Base-by-base conservation (phyloP, 2,797 vertebrate species). In the Sebastes baramenuke region DNA sequence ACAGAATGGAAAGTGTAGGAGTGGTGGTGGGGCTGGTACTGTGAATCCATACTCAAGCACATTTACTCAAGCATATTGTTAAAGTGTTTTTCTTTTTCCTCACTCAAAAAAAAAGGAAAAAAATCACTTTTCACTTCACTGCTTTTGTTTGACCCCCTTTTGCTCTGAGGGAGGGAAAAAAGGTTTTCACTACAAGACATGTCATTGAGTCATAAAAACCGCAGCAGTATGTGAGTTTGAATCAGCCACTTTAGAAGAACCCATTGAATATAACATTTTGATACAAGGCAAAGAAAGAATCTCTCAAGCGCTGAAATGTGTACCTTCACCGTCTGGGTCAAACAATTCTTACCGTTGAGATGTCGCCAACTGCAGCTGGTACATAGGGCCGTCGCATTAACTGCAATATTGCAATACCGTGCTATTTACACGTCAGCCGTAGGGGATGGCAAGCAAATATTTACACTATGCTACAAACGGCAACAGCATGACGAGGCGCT, bases 111-210 rank as follows among this genome's bases (percentile, higher is more conserved):
- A 64, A 20, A 7, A 8, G 36, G 10, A 11, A 38, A 38, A 2
- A 38, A 69, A 25, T 56, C 14, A 16, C 46, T 66, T 72, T 67
- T 75, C 25, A 76, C 49, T 75, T 69, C 2, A 0, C 22, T 74
- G 59, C 70, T 59, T 83, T 80, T 79, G 73, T 79, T 20, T 71
- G 36, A 80, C 67, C 62, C 14, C 3, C 4, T 72, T 24, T 83
- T 72, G 67, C 46, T 86, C 68, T 32, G 65, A 79, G 18, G 12
- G 12, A 9, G 18, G 18, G 18, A 74, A 18, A 32, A 55, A 59
- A 54, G 12, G 6, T 68, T 69, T 72, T 3, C 36, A 6, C 54
- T 24, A 55, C 27, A 71, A 79, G 58, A 79, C 55, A 54, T 72
- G 54, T 70, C 32, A 52, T 12, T 8, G 55, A 65, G 36, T 72